phyloP scores from a whole-genome alignment of 2,113 vertebrate species.

The Paralichthys olivaceus region DNA sequence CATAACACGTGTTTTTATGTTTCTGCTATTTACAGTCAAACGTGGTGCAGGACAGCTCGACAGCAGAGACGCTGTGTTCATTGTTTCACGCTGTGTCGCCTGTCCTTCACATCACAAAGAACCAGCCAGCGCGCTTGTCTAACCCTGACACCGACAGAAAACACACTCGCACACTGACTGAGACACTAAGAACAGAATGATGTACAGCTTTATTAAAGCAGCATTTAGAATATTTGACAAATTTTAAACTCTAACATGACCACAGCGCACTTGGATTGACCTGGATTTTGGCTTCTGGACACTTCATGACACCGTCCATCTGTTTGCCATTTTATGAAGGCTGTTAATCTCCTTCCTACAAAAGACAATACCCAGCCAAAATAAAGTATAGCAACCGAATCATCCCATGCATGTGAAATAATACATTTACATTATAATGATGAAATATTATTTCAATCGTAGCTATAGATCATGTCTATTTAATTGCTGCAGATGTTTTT shows the following conservation, averaged over 20 bases:
- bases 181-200: neutral
- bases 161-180: neutral
- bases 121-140: neutral
- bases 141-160: neutral
- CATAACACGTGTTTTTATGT: constrained; percentile 48
- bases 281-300: neutral
- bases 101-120: constrained; percentile 59
- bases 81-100: constrained; percentile 52
- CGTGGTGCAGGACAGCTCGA: constrained; percentile 24
- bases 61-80: constrained; percentile 15
- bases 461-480: too few relatives aligned
- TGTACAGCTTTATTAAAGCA: neutral
- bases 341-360: too few relatives aligned
- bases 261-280: neutral
- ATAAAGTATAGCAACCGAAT: too few relatives aligned
- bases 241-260: neutral
- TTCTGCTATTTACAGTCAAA: constrained; percentile 43
- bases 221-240: constrained; percentile 15
- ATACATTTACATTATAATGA: too few relatives aligned
- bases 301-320: neutral
- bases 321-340: too few relatives aligned
- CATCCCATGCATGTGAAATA: too few relatives aligned
- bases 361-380: too few relatives aligned
- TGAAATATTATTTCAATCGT: too few relatives aligned
- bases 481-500: too few relatives aligned